Base-by-base conservation (phyloP, 2,888 invertebrate species). In the Athetis lepigone region DNA sequence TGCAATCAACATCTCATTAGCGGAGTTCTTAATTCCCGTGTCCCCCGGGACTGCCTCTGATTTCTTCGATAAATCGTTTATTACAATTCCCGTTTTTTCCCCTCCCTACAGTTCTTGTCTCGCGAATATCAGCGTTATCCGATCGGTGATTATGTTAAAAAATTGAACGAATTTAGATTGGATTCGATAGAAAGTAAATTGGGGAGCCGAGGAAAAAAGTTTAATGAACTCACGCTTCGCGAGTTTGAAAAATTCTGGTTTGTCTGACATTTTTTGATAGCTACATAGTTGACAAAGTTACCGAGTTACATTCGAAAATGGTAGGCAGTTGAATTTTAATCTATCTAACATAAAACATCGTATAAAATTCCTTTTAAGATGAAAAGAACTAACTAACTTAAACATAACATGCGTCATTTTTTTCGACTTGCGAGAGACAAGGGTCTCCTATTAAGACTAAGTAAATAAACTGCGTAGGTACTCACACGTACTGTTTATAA, bases 1-100 rank as follows among this genome's bases (percentile, higher is more conserved):
- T 89, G 92, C 93, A 93, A 93, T 94, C 93, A 93, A 92, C 94
- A 93, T 94, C 92, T 93, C 93, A 93, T 94, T 93, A 93, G 92
- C 81, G 87, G 82, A 88, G 84, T 88, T 88, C 90, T 92, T 93
- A 93, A 92, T 92, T 92, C 89, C 82, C 82, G 85, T 87, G 89
- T 90, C 89, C 81, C 88, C 70, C 59, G 80, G 82, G 88, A 81
- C 81, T 82, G 78, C 82, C 83, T 83, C 85, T 87, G 91, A 92
- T 90, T 92, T 88, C 86, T 86, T 88, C 90, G 90, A 91, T 92
- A 91, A 92, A 90, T 88, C 89, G 89, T 90, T 92, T 91, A 90
- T 89, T 89, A 89, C 86, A 87, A 87, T 89, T 89, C 86, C 83
- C 81, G 84, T 85, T 87, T 85, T 81, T 79, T 68, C 71, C 75